These are phyloP conservation scores for Druon quercuslanigerum DNA, from an alignment of 1,140 invertebrate species.

Conservation along the genomic window DNA sequence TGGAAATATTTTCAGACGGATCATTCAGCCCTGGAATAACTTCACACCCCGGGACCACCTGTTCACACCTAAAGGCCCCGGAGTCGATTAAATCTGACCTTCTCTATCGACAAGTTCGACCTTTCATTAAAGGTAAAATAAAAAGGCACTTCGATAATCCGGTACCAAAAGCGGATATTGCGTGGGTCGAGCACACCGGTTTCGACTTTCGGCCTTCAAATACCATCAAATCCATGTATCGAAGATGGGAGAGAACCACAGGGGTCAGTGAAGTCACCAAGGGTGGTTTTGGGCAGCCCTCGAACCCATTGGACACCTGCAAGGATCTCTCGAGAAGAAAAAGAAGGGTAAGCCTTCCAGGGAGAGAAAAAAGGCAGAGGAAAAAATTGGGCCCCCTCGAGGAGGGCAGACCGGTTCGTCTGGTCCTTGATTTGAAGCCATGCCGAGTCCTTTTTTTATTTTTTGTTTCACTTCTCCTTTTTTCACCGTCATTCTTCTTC, in stretches of 20 bases:
- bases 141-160: slow-evolving; percentile 6
- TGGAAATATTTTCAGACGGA: not conserved
- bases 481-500: slow-evolving; percentile 34
- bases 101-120: slow-evolving; percentile 20
- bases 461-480: slow-evolving; percentile 46
- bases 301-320: slow-evolving; percentile 60
- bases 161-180: not conserved
- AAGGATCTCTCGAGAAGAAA: slow-evolving; percentile 49
- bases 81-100: slow-evolving; percentile 12
- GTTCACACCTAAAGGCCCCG: not conserved
- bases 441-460: slow-evolving; percentile 55
- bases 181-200: slow-evolving; percentile 14
- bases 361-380: slow-evolving; percentile 35
- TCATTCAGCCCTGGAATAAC: not conserved
- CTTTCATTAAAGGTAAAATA: slow-evolving; percentile 11
- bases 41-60: not conserved
- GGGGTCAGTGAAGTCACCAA: slow-evolving; percentile 21
- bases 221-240: not conserved
- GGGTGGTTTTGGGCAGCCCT: slow-evolving; percentile 53
- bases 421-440: slow-evolving; percentile 71
- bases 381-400: slow-evolving; percentile 34
- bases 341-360: slow-evolving; percentile 35
- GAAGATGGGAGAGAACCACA: slow-evolving; percentile 15
- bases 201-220: not conserved
- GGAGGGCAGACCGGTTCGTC: slow-evolving; percentile 70